phyloP scores from a whole-genome alignment of 2,113 vertebrate species.

The Narcine bancroftii region DNA sequence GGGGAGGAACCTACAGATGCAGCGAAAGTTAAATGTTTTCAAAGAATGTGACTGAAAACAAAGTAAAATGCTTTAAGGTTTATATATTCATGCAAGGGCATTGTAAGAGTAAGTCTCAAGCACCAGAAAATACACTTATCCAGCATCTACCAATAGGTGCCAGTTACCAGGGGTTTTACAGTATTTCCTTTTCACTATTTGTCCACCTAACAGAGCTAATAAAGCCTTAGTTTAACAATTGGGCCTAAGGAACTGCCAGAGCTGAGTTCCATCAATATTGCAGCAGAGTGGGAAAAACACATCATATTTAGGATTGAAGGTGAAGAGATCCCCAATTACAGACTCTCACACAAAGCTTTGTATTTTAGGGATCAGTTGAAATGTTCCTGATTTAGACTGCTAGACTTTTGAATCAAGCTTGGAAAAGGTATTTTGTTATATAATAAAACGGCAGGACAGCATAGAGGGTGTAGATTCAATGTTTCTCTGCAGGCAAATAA shows the following conservation, averaged over 20 bases:
- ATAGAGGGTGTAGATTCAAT: not conserved
- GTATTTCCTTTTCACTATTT: not conserved
- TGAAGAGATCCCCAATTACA: too few species aligned
- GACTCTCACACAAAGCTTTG: not conserved
- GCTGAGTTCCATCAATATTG: not conserved
- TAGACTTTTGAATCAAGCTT: not conserved
- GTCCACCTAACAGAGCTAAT: not conserved
- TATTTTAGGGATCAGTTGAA: not conserved
- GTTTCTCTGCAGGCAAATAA: not conserved
- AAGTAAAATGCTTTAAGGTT: too few species aligned
- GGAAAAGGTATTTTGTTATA: not conserved
- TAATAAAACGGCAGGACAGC: not conserved
- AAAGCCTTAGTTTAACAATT: not conserved
- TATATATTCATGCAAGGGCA: too few species aligned
- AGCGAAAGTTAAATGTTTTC: too few species aligned
- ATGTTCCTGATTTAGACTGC: not conserved
- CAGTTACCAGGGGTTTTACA: too few species aligned
- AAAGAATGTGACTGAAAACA: too few species aligned
- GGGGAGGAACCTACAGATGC: too few species aligned
- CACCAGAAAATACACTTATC: too few species aligned
- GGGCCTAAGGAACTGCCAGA: not conserved
- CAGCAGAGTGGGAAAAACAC: too few species aligned
- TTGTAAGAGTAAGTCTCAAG: too few species aligned
- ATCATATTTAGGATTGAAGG: too few species aligned
- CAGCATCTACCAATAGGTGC: too few species aligned